Evolutionary conservation across 2,888 invertebrate genomes (phyloP).

Genomic region (Meganola albula): DNA sequence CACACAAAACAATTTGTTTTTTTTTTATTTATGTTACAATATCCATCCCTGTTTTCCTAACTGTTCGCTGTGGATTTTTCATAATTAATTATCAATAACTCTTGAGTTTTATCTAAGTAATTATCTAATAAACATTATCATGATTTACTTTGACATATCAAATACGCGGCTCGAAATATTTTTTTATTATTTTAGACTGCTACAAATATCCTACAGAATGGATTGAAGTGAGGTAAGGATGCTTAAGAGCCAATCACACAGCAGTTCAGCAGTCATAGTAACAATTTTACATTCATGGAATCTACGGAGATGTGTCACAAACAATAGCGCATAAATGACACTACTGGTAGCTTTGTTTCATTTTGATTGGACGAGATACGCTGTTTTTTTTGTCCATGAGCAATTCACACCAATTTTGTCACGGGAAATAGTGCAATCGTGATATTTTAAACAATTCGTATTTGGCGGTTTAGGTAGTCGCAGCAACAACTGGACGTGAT

Average conservation of each 20-base stretch:
- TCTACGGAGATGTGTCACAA: too few relatives aligned
- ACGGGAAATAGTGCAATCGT: too few relatives aligned
- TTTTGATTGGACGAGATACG: too few relatives aligned
- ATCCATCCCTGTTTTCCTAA: conserved; percentile 77
- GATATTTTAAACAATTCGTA: too few relatives aligned
- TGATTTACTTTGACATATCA: conserved; percentile 77
- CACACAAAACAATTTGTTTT: conserved; percentile 62
- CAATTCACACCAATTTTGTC: too few relatives aligned
- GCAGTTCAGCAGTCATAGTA: too few relatives aligned
- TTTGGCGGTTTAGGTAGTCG: too few relatives aligned
- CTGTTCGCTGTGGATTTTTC: conserved; percentile 68
- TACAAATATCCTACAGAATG: conserved; percentile 70
- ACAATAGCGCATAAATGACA: too few relatives aligned
- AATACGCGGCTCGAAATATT: conserved; percentile 77
- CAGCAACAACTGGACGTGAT: too few relatives aligned
- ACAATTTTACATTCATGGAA: too few relatives aligned
- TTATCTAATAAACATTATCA: conserved; percentile 73
- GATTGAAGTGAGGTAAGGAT: conserved; percentile 59
- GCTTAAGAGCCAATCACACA: conserved; percentile 38
- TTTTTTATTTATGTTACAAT: conserved; percentile 61
- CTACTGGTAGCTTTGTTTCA: too few relatives aligned
- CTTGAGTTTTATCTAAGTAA: conserved; percentile 66
- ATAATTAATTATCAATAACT: conserved; percentile 57
- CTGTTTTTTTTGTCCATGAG: too few relatives aligned
- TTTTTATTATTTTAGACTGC: conserved; percentile 62